Percentiles rank a stretch among this genome's conserved stretches.
Evolutionary conservation across 1,140 invertebrate species (phyloP).

Genomic region (Babylonia areolata): DNA sequence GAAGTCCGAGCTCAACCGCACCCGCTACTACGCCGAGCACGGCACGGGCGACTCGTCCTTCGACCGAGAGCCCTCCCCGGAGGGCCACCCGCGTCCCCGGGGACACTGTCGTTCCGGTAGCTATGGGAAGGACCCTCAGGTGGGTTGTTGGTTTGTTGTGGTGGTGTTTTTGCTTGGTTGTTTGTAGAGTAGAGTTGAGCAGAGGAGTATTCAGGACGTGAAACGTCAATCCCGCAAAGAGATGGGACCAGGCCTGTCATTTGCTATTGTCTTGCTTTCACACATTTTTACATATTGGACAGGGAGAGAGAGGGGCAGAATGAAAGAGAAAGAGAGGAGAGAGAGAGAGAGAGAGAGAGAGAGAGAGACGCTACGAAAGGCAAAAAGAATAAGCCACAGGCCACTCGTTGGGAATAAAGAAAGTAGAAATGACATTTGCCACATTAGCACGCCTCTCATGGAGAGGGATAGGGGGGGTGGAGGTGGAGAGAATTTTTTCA

Average conservation of each 20-base stretch:
- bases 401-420: too few relatives aligned
- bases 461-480: too few relatives aligned
- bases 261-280: too few relatives aligned
- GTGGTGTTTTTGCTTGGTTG: too few relatives aligned
- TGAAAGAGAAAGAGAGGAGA: neutral
- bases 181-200: too few relatives aligned
- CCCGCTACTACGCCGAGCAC: constrained; percentile 40
- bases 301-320: neutral
- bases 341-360: neutral
- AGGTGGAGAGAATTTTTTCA: too few relatives aligned
- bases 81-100: neutral
- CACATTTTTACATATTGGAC: too few relatives aligned
- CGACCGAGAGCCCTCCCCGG: constrained; percentile 39
- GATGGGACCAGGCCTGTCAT: too few relatives aligned
- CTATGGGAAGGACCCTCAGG: constrained; percentile 37
- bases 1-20: constrained; percentile 83
- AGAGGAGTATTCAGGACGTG: too few relatives aligned
- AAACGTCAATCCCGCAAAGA: too few relatives aligned
- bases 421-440: too few relatives aligned
- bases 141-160: neutral
- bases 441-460: too few relatives aligned
- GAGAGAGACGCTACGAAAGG: neutral
- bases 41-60: constrained; percentile 36
- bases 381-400: neutral
- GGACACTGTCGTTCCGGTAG: constrained; percentile 40